Evolutionary conservation across 2,113 vertebrate species (phyloP).

Genomic region (Callorhinus ursinus): DNA sequence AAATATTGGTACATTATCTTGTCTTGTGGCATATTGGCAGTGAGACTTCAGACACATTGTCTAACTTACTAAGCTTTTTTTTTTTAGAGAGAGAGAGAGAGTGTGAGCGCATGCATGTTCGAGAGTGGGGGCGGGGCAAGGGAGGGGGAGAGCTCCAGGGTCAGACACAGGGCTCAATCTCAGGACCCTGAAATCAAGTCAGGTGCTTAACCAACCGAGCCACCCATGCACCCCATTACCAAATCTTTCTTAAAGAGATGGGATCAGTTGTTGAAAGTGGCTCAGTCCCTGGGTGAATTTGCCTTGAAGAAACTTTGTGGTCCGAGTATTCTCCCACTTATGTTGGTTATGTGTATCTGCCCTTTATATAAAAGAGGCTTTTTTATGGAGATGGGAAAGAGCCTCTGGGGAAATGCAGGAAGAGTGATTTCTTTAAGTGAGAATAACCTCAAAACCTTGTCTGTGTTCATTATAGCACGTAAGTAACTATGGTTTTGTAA

Average conservation of each 20-base stretch:
- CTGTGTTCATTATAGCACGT: not conserved
- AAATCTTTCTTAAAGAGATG: not conserved
- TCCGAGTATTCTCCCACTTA: not conserved
- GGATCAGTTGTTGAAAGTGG: not conserved
- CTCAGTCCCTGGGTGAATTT: not conserved
- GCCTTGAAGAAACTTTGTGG: not conserved
- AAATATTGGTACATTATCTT: not conserved
- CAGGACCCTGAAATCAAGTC: not conserved
- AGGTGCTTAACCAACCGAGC: not conserved
- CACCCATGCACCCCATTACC: not conserved
- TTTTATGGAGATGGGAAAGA: not conserved
- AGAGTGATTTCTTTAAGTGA: constrained; percentile 6
- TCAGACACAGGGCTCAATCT: not conserved
- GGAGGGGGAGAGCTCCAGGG: not conserved
- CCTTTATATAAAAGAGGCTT: not conserved
- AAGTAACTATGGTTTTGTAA: not conserved
- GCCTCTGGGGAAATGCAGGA: not conserved
- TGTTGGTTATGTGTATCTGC: not conserved
- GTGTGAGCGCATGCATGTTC: not conserved
- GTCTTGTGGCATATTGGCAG: not conserved
- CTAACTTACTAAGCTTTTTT: not conserved
- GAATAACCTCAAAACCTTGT: constrained; percentile 6
- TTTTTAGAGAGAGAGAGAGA: not conserved
- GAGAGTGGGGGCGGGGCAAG: not conserved
- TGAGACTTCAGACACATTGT: not conserved